Evolutionary conservation across 1,140 invertebrate genomes (phyloP), one percentile per base, ranked within the genome.

Genomic region (Heliconius hewitsoni): DNA sequence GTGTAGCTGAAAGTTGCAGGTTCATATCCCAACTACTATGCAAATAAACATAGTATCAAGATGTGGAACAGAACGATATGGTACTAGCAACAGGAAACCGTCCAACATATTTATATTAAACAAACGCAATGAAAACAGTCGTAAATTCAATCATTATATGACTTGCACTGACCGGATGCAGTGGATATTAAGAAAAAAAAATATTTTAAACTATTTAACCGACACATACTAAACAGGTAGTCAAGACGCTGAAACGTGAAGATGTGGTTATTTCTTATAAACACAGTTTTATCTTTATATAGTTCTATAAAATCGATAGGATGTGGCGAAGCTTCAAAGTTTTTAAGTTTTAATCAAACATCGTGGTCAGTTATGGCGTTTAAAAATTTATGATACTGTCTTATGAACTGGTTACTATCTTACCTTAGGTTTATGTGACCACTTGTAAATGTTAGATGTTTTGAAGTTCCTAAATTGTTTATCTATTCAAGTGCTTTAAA

Each of bases 111-210:
- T 93, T 93, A 93, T 93, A 93, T 90, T 86, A 92, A 91, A 93
- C 92, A 91, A 87, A 89, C 86, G 90, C 91, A 93, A 90, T 91
- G 88, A 93, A 91, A 92, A 93, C 90, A 92, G 87, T 90, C 92
- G 88, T 94, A 93, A 93, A 94, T 94, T 76, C 88, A 91, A 91
- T 92, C 87, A 83, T 89, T 66, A 92, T 91, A 85, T 92, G 90
- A 91, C 84, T 86, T 80, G 80, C 83, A 80, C 77, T 77, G 71
- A 82, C 87, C 92, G 92, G 92, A 93, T 91, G 90, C 85, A 34
- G 84, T 82, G 86, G 83, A 81, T 91, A 90, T 92, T 90, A 92
- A 92, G 88, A 86, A 90, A 89, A 37, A 88, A 89, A 23, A 86
- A 83, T 84, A 66, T 66, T 66, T 89, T 79, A 86, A 88, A 90